Percentiles rank a stretch among this genome's conserved stretches.
Conservation (phyloP, 2,113 vertebrate genomes). For the Ailurus styani region DNA sequence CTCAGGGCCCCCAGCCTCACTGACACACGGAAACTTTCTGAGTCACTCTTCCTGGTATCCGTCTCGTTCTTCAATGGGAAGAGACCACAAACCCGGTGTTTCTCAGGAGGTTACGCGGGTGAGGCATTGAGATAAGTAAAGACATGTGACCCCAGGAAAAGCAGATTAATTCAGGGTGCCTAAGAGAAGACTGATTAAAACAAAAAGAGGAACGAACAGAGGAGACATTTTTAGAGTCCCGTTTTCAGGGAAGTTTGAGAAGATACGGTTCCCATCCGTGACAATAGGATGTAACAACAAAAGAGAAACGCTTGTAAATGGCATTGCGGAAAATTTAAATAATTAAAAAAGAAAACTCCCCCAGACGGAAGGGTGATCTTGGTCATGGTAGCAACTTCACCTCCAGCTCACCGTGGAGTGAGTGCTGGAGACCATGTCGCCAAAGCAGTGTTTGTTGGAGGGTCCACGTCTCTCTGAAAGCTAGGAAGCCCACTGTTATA, state of each 20-base stretch:
- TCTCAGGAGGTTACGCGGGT: rapidly evolving
- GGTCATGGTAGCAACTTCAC: not conserved
- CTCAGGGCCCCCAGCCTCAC: not conserved
- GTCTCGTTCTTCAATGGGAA: not conserved
- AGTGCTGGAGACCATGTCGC: too few species aligned
- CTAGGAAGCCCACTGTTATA: not conserved
- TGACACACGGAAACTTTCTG: too few species aligned
- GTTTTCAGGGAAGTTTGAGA: not conserved
- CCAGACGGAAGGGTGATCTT: not conserved
- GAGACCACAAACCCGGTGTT: rapidly evolving
- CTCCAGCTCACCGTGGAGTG: too few species aligned
- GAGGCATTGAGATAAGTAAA: rapidly evolving
- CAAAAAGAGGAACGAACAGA: not conserved
- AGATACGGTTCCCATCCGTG: not conserved
- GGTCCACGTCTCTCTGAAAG: not conserved
- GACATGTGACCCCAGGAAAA: not conserved
- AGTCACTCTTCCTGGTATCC: too few species aligned
- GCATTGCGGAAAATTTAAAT: not conserved
- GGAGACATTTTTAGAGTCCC: not conserved
- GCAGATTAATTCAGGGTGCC: too few species aligned
- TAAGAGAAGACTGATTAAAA: not conserved
- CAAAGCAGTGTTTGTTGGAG: not conserved
- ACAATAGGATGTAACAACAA: not conserved
- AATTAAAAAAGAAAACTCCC: not conserved
- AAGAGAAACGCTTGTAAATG: not conserved